Evolutionary conservation across 2,113 vertebrate species (phyloP).

Genomic region (Setophaga coronata): DNA sequence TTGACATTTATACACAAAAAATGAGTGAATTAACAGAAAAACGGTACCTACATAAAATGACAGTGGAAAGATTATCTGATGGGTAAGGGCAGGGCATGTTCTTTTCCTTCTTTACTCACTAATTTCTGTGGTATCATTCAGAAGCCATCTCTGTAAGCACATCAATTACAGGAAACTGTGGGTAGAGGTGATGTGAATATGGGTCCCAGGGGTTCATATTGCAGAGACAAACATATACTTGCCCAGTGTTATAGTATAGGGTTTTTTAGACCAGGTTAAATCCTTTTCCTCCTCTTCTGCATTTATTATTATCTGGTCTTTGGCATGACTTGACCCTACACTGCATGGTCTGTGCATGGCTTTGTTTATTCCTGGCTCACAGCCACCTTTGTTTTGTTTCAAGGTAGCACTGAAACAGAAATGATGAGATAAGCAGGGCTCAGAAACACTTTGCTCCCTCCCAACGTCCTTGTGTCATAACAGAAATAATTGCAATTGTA

Average conservation of each 20-base stretch:
- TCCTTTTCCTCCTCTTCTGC: neutral
- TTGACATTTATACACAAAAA: neutral
- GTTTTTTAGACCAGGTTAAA: neutral
- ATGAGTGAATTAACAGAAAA: neutral
- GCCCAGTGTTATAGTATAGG: neutral
- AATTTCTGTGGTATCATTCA: neutral
- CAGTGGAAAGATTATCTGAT: neutral
- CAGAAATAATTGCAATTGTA: neutral
- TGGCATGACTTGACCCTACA: neutral
- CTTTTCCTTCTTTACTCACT: neutral
- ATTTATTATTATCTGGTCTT: neutral
- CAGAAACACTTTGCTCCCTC: neutral
- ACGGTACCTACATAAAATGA: neutral
- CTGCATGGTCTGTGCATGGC: neutral
- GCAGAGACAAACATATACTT: neutral
- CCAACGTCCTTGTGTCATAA: neutral
- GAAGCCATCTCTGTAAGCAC: neutral
- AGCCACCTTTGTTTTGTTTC: slow-evolving; percentile 29
- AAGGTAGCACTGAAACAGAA: neutral
- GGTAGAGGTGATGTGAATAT: neutral
- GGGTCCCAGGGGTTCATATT: neutral
- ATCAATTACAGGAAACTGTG: neutral
- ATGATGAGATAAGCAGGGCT: neutral
- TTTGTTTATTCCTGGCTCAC: neutral
- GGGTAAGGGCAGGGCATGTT: neutral